Evolutionary conservation across 2,797 vertebrate species (phyloP), one percentile per base, ranked within the genome.

Genomic region (Argyrosomus regius): DNA sequence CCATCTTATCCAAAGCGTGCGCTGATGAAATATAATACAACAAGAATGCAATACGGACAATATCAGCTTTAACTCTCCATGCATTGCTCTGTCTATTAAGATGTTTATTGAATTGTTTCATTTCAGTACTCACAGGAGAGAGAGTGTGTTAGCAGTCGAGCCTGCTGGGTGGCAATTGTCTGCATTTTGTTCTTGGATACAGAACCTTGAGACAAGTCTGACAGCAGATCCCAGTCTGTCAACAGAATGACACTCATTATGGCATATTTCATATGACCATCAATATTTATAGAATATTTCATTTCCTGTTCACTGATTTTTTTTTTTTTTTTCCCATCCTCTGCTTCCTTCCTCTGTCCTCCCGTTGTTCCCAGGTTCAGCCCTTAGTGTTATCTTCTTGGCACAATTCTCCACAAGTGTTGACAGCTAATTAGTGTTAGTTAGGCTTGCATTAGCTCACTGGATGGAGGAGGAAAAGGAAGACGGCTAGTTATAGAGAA

Each of bases 161-260:
- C 91, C 77, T 99, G 97, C 66, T 93, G 94, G 67, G 89, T 61
- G 71, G 91, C 92, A 81, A 99, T 94, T 58, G 73, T 22, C 66
- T 90, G 60, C 60, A 98, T 93, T 85, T 96, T 98, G 28, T 91
- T 93, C 75, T 94, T 87, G 3, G 97, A 92, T 17, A 97, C 93
- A 14, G 90, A 92, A 71, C 96, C 97, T 20, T 90, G 90, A 70
- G 95, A 96, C 69, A 98, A 77, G 66, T 97, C 96, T 78, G 88
- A 92, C 61, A 99, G 96, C 56, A 98, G 92, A 76, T 91, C 94
- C 89, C 93, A 93, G 91, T 97, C 98, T 99, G 94, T 69, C 77
- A 64, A 84, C 52, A 84, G 39, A 88, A 53, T 6, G 2, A 57
- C 62, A 57, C 1, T 1, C 10, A 20, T 76, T 57, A 22, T 0